Evolutionary conservation across 2,113 vertebrate genomes (phyloP), one percentile per base, ranked within the genome.

Genomic region (Dascyllus trimaculatus): DNA sequence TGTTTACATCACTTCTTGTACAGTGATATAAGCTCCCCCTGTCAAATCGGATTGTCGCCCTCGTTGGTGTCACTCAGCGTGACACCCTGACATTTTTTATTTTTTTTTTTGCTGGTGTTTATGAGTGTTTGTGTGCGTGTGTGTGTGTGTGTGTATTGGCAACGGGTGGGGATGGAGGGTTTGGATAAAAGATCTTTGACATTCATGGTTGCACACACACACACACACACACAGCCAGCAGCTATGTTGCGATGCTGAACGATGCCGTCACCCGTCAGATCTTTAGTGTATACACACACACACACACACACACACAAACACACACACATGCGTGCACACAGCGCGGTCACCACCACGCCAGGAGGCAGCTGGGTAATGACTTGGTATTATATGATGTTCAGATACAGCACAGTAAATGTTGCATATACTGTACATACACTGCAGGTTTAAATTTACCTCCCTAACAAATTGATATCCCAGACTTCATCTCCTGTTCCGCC

Each of bases 181-280:
- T 78, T 69, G 71, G 88, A 87, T 90, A 92, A 95, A 96, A 93
- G 93, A 95, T 96, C 90, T n/a, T 89, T 94, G 95, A 95, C 94
- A 95, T 93, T 95, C 95, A 95, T 88, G 87, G 92, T 92, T 95
- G 93, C 45, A 40, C 48, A n/a, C 32, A 35, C 32, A 9, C 9
- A 35, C 32, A 35, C 65, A 49, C 76, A 52, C 64, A 64, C 49
- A 51, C 40, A 38, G 60, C 94, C 93, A 82, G 92, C 72, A 95
- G 96, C 94, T 92, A 95, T 85, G 93, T 84, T 70, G 57, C 48
- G 19, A 68, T 74, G 56, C 74, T 70, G 65, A 63, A 32, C 40
- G 32, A 72, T 85, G 73, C 65, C 56, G 49, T 80, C 80, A 93
- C 85, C 91, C 56, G 54, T 83, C 59, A 60, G 25, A 61, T 72